Evolutionary conservation across 2,888 invertebrate species (phyloP), one percentile per base, ranked within the genome.

Genomic region (Mesoligia furuncula): DNA sequence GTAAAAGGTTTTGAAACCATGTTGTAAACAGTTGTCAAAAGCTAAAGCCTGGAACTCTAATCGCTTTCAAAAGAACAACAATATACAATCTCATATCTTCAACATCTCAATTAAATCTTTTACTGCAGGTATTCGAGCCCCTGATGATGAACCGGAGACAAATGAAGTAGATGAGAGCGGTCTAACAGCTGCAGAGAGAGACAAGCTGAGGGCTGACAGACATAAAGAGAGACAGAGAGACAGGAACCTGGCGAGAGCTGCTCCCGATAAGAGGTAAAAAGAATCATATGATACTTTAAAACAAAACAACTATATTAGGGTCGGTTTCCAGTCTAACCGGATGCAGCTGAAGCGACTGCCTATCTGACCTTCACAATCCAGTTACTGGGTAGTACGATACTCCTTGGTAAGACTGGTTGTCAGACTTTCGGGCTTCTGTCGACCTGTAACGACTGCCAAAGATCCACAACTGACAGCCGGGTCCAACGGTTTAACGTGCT

Each of bases 191-290:
- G 98, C 98, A 0, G 99, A 99, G 93, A 97, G 99, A 73, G 99
- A 99, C 90, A 97, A 98, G 90, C 95, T 99, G 77, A 96, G 99
- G 2, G 98, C 98, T 66, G 99, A 99, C 87, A 96, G 99, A 20
- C 97, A 99, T 90, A 98, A 98, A 90, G 99, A 99, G 85, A 96
- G 99, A 24, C 99, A 99, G 82, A 97, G 99, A 11, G 99, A 99
- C 81, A 97, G 99, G 72, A 99, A 99, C 95, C 96, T 99, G 45
- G 98, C 99, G 0, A 97, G 99, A 74, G 99, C 99, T 2, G 99
- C 99, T 0, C 99, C 99, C 0, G 99, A 99, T 91, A 99, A 99
- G 92, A 97, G 98, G 94, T 97, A 74, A 70, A 6, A 31, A 59
- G 4, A 17, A 73, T 39, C 5, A 9, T 71, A 20, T 68, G 48